These are phyloP conservation scores for Tapirus terrestris DNA, from an alignment of 2,113 vertebrate genomes.

Conservation along the genomic window DNA sequence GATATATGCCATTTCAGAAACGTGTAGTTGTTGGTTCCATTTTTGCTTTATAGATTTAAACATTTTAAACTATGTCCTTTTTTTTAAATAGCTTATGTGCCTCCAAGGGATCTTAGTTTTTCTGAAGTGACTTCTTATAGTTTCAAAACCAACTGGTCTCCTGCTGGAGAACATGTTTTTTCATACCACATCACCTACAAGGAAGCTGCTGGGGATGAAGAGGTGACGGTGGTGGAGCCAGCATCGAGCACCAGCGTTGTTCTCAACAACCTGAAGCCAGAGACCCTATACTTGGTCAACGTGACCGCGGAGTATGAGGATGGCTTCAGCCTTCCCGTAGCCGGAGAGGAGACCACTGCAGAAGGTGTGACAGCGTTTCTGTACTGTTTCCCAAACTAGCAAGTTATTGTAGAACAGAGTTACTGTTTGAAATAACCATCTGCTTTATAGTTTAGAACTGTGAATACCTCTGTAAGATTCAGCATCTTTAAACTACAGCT, in stretches of 20 bases:
- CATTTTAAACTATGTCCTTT: neutral
- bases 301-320: slow-evolving; percentile 93
- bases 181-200: slow-evolving; percentile 93
- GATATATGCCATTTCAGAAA: neutral
- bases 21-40: neutral
- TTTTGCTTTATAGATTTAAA: slow-evolving; percentile 4
- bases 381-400: neutral
- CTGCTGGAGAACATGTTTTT: slow-evolving; percentile 87
- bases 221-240: slow-evolving; percentile 92
- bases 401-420: neutral
- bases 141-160: slow-evolving; percentile 92
- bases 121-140: slow-evolving; percentile 92
- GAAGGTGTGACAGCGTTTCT: slow-evolving; percentile 88
- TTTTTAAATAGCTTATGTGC: slow-evolving; percentile 87
- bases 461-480: neutral
- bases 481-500: neutral
- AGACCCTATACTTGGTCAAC: slow-evolving; percentile 93
- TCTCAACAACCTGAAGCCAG: slow-evolving; percentile 91
- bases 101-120: slow-evolving; percentile 91
- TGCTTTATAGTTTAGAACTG: neutral
- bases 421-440: slow-evolving; percentile 27
- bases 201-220: slow-evolving; percentile 85
- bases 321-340: slow-evolving; percentile 91
- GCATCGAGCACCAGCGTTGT: slow-evolving; percentile 87
- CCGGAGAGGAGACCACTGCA: slow-evolving; percentile 91